Base-by-base conservation (phyloP, 2,113 vertebrate species). In the Pelmatolapia mariae region DNA sequence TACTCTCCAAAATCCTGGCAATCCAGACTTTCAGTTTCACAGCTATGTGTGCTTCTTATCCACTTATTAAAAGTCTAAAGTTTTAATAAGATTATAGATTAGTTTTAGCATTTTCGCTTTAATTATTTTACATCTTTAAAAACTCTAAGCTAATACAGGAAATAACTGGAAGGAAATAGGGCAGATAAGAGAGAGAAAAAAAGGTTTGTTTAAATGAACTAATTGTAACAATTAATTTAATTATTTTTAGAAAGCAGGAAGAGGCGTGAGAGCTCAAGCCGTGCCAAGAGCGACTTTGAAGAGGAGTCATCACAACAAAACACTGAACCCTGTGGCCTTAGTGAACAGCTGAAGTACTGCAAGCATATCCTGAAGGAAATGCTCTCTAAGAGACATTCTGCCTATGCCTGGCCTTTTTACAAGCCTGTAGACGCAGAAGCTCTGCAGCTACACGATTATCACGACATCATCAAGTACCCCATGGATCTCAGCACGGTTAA, bases 401-500 rank as follows among this genome's bases (percentile, higher is more conserved):
- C 97, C 66, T 98, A 98, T 1, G 99, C 99, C 1, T 99, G 99
- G 99, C 99, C 99, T 36, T 99, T 99, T 95, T 99, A 99, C 96
- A 97, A 97, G 91, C 99, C 98, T 0, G 98, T 99, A n/a, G 98
- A 99, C 2, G 97, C 97, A 0, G 96, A 97, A 92, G 98, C 97
- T 10, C 96, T 99, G 92, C 97, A 97, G 85, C 96, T 99, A 40
- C 98, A 98, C 2, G 98, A 99, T 92, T 99, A 99, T 95, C 99
- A 99, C 0, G 97, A 99, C 83, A 98, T 99, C 95, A 98, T 99
- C 97, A 99, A 99, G 94, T 97, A 98, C 95, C 98, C 98, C 24
- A 99, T 99, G 99, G 99, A 99, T 93, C 98, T 99, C 92, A 97
- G 98, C 95, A 98, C 98, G 36, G 97, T 99, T 57, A 98, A 99